Conservation (phyloP, 2,797 vertebrate species). For the Lacerta agilis region DNA sequence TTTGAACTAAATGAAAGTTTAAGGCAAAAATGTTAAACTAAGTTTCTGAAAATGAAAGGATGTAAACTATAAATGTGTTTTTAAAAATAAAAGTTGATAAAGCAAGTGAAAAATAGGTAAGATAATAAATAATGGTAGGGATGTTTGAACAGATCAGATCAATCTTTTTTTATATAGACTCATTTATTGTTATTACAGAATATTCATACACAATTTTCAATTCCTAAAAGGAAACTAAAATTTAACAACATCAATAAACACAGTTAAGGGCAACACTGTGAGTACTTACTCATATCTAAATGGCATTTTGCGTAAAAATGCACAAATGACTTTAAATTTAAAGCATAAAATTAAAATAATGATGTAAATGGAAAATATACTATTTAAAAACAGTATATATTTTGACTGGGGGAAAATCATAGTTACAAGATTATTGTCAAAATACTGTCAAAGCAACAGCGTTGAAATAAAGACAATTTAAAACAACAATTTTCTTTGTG, state of each 20-base stretch:
- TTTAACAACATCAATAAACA: slow-evolving; percentile 66
- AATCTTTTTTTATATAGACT: slow-evolving; percentile 59
- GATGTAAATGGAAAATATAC: slow-evolving; percentile 56
- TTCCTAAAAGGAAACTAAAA: slow-evolving; percentile 61
- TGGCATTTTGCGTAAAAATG: slow-evolving; percentile 53
- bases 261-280: slow-evolving; percentile 63
- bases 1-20: not conserved
- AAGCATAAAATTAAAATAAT: slow-evolving; percentile 50
- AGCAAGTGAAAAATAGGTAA: slow-evolving; percentile 36
- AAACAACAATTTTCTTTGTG: slow-evolving; percentile 38
- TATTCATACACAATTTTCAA: slow-evolving; percentile 71
- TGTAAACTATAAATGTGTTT: slow-evolving; percentile 7
- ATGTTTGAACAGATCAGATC: slow-evolving; percentile 75
- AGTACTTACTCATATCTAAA: slow-evolving; percentile 52
- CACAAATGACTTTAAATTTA: slow-evolving; percentile 50
- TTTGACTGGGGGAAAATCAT: slow-evolving; percentile 41
- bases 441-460: slow-evolving; percentile 23
- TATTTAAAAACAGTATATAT: slow-evolving; percentile 52
- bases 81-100: slow-evolving; percentile 43
- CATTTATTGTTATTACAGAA: slow-evolving; percentile 77
- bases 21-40: slow-evolving; percentile 4
- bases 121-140: slow-evolving; percentile 48
- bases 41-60: slow-evolving; percentile 14
- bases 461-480: not conserved
- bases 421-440: slow-evolving; percentile 39